Evolutionary conservation across 2,113 vertebrate species (phyloP).

Genomic region (Aplodontia rufa): DNA sequence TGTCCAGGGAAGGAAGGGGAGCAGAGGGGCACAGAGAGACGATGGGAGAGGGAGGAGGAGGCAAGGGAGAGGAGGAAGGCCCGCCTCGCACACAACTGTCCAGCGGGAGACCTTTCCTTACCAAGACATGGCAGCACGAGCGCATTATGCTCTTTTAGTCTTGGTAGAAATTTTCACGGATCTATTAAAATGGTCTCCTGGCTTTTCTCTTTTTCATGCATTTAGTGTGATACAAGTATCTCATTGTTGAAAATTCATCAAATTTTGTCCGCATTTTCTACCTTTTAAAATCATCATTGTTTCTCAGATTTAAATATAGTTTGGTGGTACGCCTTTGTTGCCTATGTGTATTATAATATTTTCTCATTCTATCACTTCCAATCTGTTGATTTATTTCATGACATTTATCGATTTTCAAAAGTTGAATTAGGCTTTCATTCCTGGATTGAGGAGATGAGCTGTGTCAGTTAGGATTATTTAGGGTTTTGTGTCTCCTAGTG

Average conservation of each 20-base stretch:
- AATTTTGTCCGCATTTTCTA: neutral
- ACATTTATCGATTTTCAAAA: neutral
- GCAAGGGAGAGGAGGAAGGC: neutral
- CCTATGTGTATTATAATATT: too few relatives aligned
- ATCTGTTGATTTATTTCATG: neutral
- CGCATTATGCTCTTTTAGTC: too few relatives aligned
- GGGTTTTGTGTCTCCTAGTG: neutral
- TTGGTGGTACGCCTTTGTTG: too few relatives aligned
- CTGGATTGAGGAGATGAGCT: neutral
- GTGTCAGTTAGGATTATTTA: neutral
- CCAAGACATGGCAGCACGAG: too few relatives aligned
- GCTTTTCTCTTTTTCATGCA: neutral
- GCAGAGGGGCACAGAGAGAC: neutral
- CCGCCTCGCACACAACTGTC: too few relatives aligned
- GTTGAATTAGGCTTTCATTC: neutral
- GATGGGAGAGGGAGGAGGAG: neutral
- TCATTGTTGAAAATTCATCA: neutral
- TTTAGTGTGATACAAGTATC: neutral
- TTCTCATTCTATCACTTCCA: neutral
- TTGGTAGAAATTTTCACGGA: too few relatives aligned
- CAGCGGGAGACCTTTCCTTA: too few relatives aligned
- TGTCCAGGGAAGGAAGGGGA: too few relatives aligned
- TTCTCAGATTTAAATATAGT: too few relatives aligned
- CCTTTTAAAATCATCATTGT: neutral
- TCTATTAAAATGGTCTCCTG: neutral